Evolutionary conservation across 2,797 vertebrate species (phyloP), one percentile per base, ranked within the genome.

Genomic region (Cyprinella venusta): DNA sequence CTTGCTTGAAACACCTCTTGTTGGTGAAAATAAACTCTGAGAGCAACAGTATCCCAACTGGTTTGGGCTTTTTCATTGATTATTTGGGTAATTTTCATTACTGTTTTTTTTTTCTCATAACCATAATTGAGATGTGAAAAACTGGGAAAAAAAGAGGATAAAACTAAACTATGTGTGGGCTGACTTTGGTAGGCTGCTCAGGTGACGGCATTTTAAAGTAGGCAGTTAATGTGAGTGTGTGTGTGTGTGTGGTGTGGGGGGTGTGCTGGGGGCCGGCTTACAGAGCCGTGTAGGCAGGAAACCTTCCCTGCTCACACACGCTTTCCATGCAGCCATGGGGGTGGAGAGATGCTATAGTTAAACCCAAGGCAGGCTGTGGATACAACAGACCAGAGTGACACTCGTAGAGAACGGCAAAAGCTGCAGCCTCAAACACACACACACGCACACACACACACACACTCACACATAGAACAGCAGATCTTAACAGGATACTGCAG

Each of bases 281-380:
- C 80, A 84, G 72, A 82, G 80, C 79, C 42, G 70, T 86, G 86
- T 86, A 89, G 87, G 88, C 86, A 85, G 87, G 76, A 88, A 89
- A 82, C 80, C 83, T 89, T 83, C 69, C 74, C 69, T 79, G n/a
- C 82, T 87, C 86, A 86, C 75, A 85, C 86, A 88, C 83, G 84
- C 89, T 89, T 89, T 86, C 85, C 82, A 87, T 88, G 84, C 84
- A 38, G 88, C 84, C 84, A 86, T 76, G 90, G 90, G 89, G 90
- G 90, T 89, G 91, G 89, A 90, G 91, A 90, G 88, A 91, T 83
- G 84, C 86, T 84, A 86, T 91, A 90, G 91, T 91, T 90, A 91
- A 91, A 90, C 86, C 85, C 86, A 81, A 79, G 38, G 84, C 89
- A 89, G 88, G 87, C 81, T 85, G 86, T 86, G 85, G 85, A 89